A percentile compares a stretch with the other conserved stretches of the same genome.
These are phyloP conservation scores for Pseudorectes ferrugineus DNA, from an alignment of 2,113 vertebrate species.

Conservation along the genomic window DNA sequence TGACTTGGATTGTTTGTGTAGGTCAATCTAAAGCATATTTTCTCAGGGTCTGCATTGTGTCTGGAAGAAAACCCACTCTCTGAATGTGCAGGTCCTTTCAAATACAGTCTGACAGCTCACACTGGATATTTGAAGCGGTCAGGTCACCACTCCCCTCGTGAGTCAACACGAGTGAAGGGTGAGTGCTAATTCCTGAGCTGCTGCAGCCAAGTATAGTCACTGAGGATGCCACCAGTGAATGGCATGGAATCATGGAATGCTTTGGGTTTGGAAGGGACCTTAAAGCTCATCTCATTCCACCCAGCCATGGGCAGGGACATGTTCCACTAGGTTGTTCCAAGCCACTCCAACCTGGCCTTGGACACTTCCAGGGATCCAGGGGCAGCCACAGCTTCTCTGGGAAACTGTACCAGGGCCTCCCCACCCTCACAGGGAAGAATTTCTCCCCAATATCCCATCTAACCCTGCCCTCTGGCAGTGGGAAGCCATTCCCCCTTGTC, in stretches of 20 bases:
- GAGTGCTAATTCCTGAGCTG: not conserved
- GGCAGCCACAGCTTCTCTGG: not conserved
- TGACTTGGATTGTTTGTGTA: not conserved
- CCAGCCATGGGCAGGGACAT: not conserved
- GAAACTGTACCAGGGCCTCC: not conserved
- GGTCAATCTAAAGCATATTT: not conserved
- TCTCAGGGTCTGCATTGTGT: not conserved
- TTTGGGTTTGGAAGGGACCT: not conserved
- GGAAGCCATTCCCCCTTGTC: not conserved
- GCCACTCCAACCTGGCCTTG: not conserved
- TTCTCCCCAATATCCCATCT: not conserved
- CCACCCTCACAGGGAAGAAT: not conserved
- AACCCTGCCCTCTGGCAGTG: not conserved
- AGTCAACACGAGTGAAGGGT: not conserved
- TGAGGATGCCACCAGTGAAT: not conserved
- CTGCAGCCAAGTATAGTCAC: not conserved
- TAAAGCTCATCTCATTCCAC: not conserved
- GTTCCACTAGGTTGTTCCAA: not conserved
- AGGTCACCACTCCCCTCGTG: not conserved
- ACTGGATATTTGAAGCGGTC: not conserved
- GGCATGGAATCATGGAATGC: not conserved
- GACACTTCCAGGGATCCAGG: not conserved
- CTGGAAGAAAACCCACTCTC: not conserved
- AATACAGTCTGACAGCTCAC: not conserved
- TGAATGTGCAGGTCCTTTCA: not conserved